Evolutionary conservation across 2,888 invertebrate genomes (phyloP).

Genomic region (Dinocampus coccinellae): DNA sequence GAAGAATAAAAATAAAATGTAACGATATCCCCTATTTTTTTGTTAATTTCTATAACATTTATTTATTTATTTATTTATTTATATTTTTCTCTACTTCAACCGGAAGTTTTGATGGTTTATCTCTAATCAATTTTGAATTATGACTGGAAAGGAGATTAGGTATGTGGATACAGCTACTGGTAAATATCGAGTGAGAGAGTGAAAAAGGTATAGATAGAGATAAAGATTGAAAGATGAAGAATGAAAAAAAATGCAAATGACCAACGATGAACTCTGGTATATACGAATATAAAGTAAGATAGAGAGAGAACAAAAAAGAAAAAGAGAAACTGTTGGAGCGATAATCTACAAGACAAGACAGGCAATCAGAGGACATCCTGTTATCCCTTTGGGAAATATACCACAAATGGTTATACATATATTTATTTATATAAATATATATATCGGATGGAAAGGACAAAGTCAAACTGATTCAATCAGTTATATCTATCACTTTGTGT

Average conservation of each 20-base stretch:
- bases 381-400: constrained; percentile 61
- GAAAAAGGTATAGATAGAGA: not conserved
- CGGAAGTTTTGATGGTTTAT: constrained; percentile 12
- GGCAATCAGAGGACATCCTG: constrained; percentile 64
- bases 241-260: constrained; percentile 38
- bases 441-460: constrained; percentile 46
- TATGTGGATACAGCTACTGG: not conserved
- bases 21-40: not conserved
- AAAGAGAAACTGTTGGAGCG: constrained; percentile 31
- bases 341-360: constrained; percentile 60
- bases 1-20: not conserved
- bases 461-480: constrained; percentile 44
- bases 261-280: not conserved
- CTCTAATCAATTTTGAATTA: constrained; percentile 4
- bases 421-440: constrained; percentile 37
- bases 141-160: constrained; percentile 1
- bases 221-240: constrained; percentile 9
- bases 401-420: constrained; percentile 27
- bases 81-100: not conserved
- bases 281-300: not conserved
- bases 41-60: no score
- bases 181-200: not conserved
- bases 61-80: no score
- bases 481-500: constrained; percentile 53
- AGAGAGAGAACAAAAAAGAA: not conserved